phyloP scores from a whole-genome alignment of 2,888 invertebrate genomes.

The Escarpia spicata region DNA sequence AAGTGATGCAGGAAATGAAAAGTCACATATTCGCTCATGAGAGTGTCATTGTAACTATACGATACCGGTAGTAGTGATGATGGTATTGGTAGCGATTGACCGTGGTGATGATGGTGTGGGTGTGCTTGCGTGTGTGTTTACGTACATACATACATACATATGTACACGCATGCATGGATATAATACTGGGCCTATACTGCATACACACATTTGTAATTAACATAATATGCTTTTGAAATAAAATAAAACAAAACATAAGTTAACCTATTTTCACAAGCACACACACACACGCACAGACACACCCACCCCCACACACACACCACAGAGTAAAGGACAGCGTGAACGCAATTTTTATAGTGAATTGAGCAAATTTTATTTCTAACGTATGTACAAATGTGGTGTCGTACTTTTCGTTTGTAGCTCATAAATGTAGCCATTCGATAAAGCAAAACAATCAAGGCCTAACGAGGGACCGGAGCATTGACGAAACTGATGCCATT shows the following conservation, averaged over 20 bases:
- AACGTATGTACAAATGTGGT: background rate
- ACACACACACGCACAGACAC: too few relatives aligned
- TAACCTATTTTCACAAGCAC: too few relatives aligned
- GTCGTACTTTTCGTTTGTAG: constrained; percentile 1
- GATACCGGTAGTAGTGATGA: too few relatives aligned
- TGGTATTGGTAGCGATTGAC: too few relatives aligned
- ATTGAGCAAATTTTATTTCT: constrained; percentile 16
- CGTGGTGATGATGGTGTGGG: background rate
- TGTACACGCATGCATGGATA: constrained; percentile 28
- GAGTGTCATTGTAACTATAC: too few relatives aligned
- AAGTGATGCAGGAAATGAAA: too few relatives aligned
- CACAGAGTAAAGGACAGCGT: background rate
- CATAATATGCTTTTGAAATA: background rate
- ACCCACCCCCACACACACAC: background rate
- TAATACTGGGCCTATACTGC: background rate
- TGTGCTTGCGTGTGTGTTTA: constrained; percentile 29
- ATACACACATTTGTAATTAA: background rate
- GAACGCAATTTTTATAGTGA: constrained; percentile 1
- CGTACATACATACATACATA: constrained; percentile 31
- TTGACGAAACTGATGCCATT: background rate
- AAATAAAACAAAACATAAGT: background rate
- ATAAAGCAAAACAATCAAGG: background rate
- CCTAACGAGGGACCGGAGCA: background rate
- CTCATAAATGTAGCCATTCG: background rate
- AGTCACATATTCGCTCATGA: too few relatives aligned